phyloP scores from a whole-genome alignment of 2,797 vertebrate species.

The Lophotriccus pileatus region DNA sequence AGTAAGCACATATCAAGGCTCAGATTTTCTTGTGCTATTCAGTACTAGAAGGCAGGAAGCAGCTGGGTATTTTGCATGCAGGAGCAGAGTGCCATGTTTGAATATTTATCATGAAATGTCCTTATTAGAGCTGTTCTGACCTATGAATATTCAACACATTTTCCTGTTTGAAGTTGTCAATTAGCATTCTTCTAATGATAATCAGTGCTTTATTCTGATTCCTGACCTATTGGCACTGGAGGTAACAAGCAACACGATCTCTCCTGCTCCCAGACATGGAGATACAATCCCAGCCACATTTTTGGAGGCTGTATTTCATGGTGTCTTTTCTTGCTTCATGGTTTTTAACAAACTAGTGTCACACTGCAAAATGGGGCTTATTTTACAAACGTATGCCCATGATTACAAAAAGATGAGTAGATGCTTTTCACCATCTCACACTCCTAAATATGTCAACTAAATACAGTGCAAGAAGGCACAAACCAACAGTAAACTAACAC shows the following conservation, averaged over 20 bases:
- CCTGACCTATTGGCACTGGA: not conserved
- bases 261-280: not conserved
- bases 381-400: not conserved
- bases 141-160: conserved; percentile 7
- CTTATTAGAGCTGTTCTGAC: not conserved
- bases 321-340: not conserved
- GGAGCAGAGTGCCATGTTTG: not conserved
- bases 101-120: conserved; percentile 28
- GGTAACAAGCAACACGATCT: not conserved
- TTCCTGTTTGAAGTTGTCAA: conserved; percentile 2
- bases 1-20: not conserved
- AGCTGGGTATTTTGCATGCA: not conserved
- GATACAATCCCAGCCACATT: not conserved
- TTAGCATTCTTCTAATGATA: conserved; percentile 16
- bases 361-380: not conserved
- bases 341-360: not conserved
- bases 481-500: not conserved
- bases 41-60: not conserved
- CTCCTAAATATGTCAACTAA: not conserved
- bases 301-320: not conserved
- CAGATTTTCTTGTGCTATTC: not conserved
- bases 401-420: not conserved
- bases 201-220: not conserved
- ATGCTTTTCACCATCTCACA: not conserved
- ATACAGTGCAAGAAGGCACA: not conserved